These are phyloP conservation scores for Brachionus rubens DNA, from an alignment of 1,140 invertebrate species.

Conservation along the genomic window DNA sequence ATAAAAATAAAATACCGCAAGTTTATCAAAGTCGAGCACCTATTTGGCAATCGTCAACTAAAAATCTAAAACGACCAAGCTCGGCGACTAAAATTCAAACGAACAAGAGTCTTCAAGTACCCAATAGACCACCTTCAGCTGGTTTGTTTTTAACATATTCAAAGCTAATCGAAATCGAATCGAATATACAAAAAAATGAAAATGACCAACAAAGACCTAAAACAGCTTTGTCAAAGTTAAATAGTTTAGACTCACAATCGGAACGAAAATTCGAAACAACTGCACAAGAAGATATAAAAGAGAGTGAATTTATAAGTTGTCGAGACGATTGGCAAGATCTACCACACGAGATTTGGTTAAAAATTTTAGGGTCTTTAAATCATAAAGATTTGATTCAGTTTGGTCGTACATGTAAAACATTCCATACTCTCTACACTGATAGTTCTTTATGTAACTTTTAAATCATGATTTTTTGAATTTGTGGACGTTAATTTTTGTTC, in stretches of 20 bases:
- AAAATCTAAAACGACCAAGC: background rate
- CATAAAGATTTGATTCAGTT: constrained; percentile 14
- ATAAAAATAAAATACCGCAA: background rate
- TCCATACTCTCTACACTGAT: constrained; percentile 12
- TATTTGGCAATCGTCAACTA: background rate
- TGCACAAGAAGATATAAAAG: background rate
- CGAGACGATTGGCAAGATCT: constrained; percentile 25
- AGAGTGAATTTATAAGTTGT: background rate
- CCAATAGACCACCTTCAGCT: background rate
- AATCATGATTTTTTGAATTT: too few species aligned
- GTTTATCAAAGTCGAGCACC: background rate
- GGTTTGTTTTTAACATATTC: background rate
- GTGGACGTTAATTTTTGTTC: too few species aligned
- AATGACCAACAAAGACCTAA: background rate
- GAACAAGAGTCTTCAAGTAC: background rate
- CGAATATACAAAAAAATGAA: background rate
- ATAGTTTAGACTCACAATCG: background rate
- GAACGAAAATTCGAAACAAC: background rate
- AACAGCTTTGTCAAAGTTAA: background rate
- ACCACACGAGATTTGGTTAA: constrained; percentile 40
- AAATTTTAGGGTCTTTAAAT: background rate
- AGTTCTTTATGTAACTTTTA: constrained; percentile 42
- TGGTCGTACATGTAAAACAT: background rate
- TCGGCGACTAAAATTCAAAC: background rate
- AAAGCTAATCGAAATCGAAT: constrained; percentile 23